Evolutionary conservation across 1,140 invertebrate species (phyloP).

Genomic region (Zophobas atratus): DNA sequence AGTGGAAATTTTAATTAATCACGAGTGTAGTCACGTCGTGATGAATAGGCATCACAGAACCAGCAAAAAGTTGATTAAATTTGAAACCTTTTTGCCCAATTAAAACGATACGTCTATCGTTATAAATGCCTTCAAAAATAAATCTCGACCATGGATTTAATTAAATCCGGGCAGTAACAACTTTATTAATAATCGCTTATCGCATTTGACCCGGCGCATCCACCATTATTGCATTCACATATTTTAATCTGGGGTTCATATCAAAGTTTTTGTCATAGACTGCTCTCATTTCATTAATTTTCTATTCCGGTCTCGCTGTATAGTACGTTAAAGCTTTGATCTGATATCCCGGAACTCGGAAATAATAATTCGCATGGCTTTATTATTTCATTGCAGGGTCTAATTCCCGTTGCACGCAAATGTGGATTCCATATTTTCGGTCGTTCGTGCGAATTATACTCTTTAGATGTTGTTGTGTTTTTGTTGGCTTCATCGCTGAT

Average conservation of each 20-base stretch:
- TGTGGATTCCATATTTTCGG: conserved; percentile 1
- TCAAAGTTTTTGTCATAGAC: background rate
- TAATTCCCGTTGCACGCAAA: conserved; percentile 15
- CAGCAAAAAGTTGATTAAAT: conserved; percentile 21
- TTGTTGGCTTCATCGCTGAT: background rate
- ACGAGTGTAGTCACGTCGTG: background rate
- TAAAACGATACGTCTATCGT: too few species aligned
- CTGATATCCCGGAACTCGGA: conserved; percentile 11
- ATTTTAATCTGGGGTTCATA: background rate
- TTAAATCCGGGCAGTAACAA: too few species aligned
- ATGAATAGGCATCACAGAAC: background rate
- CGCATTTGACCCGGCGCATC: conserved; percentile 11
- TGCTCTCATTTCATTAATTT: conserved; percentile 12
- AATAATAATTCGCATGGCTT: conserved; percentile 29
- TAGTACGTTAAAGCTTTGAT: conserved; percentile 12
- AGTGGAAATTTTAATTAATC: conserved; percentile 16
- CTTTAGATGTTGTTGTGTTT: conserved; percentile 21
- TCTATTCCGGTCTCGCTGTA: background rate
- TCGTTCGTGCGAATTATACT: background rate
- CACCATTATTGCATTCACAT: conserved; percentile 21
- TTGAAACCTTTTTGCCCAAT: background rate
- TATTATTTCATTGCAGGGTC: conserved; percentile 6
- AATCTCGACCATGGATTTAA: too few species aligned
- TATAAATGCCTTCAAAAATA: too few species aligned
- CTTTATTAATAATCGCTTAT: too few species aligned